Base-by-base conservation (phyloP, 2,113 vertebrate species). In the Pycnonotus jocosus region DNA sequence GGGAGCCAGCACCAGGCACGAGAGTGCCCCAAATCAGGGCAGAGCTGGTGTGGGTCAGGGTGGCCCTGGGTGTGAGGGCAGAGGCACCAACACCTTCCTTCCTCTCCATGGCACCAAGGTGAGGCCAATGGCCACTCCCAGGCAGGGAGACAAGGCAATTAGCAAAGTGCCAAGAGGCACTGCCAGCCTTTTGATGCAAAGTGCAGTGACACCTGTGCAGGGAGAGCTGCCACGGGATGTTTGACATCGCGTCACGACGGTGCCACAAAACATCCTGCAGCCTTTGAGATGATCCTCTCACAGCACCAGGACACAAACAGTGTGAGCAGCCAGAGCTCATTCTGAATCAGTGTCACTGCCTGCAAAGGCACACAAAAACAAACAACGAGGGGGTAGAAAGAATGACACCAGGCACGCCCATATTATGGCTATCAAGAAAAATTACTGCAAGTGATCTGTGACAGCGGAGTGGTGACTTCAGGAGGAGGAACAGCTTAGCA, bases 191-290 rank as follows among this genome's bases (percentile, higher is more conserved):
- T 80, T 90, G 93, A 97, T 38, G 62, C 44, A 45, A 91, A 82
- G 71, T 25, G 4, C 79, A 83, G 17, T 86, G 96, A 96, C 90
- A 96, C 58, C 47, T 90, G 83, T 15, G 78, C 90, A 77, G 73
- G 4, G 28, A 5, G 42, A 92, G 70, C 93, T 97, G 97, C 90
- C 95, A 92, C 81, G 76, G 50, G 89, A 76, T 56, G 88, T 96
- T 97, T 95, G 78, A 79, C 64, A 84, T 97, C 81, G 69, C 85
- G 94, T 92, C 95, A 92, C 8, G 1, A 45, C 91, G 91, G 96
- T 96, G 94, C 89, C 94, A 96, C 80, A 96, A 95, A 97, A 82
- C 88, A 96, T 84, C 81, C 68, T 60, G 86, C 47, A 89, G 86
- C 76, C 91, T 84, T 95, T 96, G 58, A 82, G 51, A 62, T 81